phyloP scores from a whole-genome alignment of 2,888 invertebrate species.

The Gymnoscelis rufifasciata region DNA sequence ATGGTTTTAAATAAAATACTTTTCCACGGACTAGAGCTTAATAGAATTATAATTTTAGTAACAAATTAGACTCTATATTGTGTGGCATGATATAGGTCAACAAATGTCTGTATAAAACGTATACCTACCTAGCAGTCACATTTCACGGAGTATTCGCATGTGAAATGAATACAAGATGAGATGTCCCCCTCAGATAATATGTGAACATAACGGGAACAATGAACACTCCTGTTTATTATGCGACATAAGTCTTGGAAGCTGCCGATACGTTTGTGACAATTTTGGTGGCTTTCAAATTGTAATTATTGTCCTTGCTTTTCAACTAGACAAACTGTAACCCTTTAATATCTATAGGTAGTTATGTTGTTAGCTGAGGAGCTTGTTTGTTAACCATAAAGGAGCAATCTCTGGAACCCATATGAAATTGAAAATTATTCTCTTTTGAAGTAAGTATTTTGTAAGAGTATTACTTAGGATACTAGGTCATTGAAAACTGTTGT shows the following conservation, averaged over 20 bases:
- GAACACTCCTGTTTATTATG: constrained; percentile 56
- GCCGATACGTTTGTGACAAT: constrained; percentile 8
- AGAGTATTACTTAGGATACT: too few relatives aligned
- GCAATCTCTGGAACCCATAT: too few relatives aligned
- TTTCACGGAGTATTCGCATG: constrained; percentile 58
- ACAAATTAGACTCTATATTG: too few relatives aligned
- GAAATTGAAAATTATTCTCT: too few relatives aligned
- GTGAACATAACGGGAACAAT: constrained; percentile 38
- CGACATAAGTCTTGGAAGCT: constrained; percentile 34
- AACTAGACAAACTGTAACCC: not conserved
- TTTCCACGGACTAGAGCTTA: too few relatives aligned
- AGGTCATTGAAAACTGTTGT: too few relatives aligned
- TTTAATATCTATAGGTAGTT: not conserved
- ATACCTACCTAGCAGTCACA: constrained; percentile 38
- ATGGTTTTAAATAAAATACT: too few relatives aligned
- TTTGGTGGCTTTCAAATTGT: constrained; percentile 4
- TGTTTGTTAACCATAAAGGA: too few relatives aligned
- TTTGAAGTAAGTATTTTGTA: too few relatives aligned
- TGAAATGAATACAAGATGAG: constrained; percentile 58
- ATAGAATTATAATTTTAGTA: too few relatives aligned
- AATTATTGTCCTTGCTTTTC: not conserved
- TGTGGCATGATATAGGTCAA: too few relatives aligned
- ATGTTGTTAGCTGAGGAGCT: too few relatives aligned
- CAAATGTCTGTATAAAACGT: constrained; percentile 15
- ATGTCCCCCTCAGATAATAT: constrained; percentile 51